Base-by-base conservation (phyloP, 2,113 vertebrate species). In the Perca flavescens region DNA sequence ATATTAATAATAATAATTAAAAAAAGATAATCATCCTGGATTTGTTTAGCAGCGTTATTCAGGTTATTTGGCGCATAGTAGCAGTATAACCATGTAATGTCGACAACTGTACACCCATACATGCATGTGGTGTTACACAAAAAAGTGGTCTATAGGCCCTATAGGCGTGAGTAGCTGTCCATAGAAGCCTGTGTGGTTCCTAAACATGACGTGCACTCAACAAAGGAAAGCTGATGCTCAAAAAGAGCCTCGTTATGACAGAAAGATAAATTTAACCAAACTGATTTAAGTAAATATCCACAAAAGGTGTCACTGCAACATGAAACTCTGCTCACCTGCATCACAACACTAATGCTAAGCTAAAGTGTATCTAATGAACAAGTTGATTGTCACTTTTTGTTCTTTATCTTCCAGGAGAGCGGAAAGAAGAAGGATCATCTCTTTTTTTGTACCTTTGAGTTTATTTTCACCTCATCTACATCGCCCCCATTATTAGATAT, bases 381-480 rank as follows among this genome's bases (percentile, higher is more conserved):
- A 5, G 22, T 13, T 72, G 54, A 73, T 49, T 16, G 6, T 62
- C 56, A 10, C 19, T 52, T 5, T 52, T 56, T 40, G 75, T 53
- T 63, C 69, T 57, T 64, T n/a, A 50, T 88, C 28, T 85, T 88
- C 10, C 91, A 94, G 94, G 92, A 88, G 85, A 86, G 86, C 67
- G 56, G 79, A 84, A 76, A 86, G 80, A 92, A 84, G 94, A 93
- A 83, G 94, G 92, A 91, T 91, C 89, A 88, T 92, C 91, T 65
- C 13, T 85, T 43, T 58, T 85, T 58, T 79, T 47, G 17, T 82
- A 43, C 11, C 57, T 89, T 89, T 82, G n/a, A 82, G 25, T 92
- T 92, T 74, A 79, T 85, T 79, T 58, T 84, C 31, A 66, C 75
- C 68, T 73, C 67, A 84, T 79, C 86, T 70, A 40, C 61, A 83